Conservation (phyloP, 2,113 vertebrate genomes). For the Stegastes partitus region DNA sequence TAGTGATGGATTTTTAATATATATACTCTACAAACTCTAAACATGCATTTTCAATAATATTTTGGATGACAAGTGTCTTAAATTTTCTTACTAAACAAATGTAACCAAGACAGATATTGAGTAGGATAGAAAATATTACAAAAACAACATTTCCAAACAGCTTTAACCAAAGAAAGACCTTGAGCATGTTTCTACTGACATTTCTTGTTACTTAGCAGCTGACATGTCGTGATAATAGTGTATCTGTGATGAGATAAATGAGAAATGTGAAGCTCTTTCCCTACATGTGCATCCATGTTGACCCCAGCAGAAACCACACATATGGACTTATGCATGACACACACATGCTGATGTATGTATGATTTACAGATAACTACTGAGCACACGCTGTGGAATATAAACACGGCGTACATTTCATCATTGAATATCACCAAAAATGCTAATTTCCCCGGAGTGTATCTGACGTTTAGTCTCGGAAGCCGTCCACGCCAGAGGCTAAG, state of each 20-base stretch:
- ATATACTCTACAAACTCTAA: too few species aligned
- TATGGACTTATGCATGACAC: too few species aligned
- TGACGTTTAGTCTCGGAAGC: conserved; percentile 37
- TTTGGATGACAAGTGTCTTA: too few species aligned
- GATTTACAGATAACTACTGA: not conserved
- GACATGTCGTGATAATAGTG: not conserved
- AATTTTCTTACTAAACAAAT: too few species aligned
- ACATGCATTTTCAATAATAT: too few species aligned
- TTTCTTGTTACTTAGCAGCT: not conserved
- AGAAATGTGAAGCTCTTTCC: not conserved
- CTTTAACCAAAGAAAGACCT: not conserved
- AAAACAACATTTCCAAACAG: too few species aligned
- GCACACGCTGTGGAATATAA: conserved; percentile 9
- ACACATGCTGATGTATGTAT: too few species aligned
- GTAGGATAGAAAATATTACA: too few species aligned
- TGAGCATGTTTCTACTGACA: too few species aligned
- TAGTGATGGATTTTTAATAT: too few species aligned
- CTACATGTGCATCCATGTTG: not conserved
- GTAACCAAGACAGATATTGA: too few species aligned
- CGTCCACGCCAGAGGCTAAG: conserved; percentile 23
- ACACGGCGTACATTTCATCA: not conserved
- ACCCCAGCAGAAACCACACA: not conserved
- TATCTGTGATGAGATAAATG: not conserved
- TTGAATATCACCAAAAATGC: not conserved
- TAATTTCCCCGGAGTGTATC: conserved; percentile 18